Evolutionary conservation across 2,113 vertebrate species (phyloP), one percentile per base, ranked within the genome.

Genomic region (Myiozetetes cayanensis): DNA sequence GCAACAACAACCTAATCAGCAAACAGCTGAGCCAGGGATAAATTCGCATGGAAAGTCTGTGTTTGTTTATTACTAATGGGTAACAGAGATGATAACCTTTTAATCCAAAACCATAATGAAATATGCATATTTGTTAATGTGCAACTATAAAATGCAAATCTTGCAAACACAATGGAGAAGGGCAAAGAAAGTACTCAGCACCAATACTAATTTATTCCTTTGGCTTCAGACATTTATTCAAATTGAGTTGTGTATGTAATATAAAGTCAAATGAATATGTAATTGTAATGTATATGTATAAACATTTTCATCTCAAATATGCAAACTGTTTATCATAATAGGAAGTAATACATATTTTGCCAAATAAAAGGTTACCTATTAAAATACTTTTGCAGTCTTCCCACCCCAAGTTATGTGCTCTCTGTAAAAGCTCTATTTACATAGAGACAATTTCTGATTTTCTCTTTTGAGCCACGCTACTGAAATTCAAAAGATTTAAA

Each of bases 81-180:
- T 95, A 97, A 96, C 94, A 31, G 96, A 96, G 96, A 96, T 90
- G 97, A 97, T 97, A 98, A 98, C 97, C 97, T 97, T 97, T 97
- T 96, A 96, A 97, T 97, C 95, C 96, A 96, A 95, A 96, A 96
- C 92, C 92, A 96, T 97, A 97, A 98, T 97, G 97, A 97, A 97
- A 97, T 98, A 96, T 98, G 96, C 97, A 98, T 97, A 97, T 97
- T 97, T 97, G 96, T 97, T 93, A 96, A 97, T 97, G 95, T 92
- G 91, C 95, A 96, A 96, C 97, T 97, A 97, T 97, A 96, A 97
- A 96, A 96, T 97, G 96, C 93, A 95, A 96, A 96, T 96, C 95
- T 96, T 94, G 92, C 96, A 94, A 96, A 94, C 93, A 97, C 97
- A 97, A 97, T 96, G 91, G 94, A 94, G 94, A 97, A 96, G 94